A percentile compares a stretch with the other conserved stretches of the same genome.
phyloP scores from a whole-genome alignment of 2,113 vertebrate genomes.

The Platichthys flesus region DNA sequence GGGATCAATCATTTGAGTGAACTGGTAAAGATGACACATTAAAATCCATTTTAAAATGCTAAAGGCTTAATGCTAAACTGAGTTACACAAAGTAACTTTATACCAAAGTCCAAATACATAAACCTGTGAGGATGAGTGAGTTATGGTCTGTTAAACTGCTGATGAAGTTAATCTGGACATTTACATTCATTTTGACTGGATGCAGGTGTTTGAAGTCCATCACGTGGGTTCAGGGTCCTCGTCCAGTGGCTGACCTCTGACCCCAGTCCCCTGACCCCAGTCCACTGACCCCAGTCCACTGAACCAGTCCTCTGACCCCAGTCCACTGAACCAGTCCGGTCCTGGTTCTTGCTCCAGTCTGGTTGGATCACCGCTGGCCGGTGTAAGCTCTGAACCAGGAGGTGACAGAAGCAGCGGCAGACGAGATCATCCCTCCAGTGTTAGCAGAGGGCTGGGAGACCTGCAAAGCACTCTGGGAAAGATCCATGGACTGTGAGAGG shows the following conservation, averaged over 20 bases:
- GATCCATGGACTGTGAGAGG: slow-evolving; percentile 85
- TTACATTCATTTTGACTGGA: neutral
- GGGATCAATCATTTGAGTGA: neutral
- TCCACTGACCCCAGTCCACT: no score
- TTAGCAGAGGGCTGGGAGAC: slow-evolving; percentile 87
- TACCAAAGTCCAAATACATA: neutral
- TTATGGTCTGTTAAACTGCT: neutral
- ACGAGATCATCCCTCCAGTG: slow-evolving; percentile 96
- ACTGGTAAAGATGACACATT: no score
- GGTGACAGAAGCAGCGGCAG: slow-evolving; percentile 93
- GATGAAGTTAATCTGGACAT: neutral
- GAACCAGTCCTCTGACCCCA: neutral
- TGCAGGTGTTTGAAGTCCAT: neutral
- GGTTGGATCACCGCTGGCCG: slow-evolving; percentile 87
- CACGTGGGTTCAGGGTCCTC: neutral
- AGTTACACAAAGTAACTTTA: neutral
- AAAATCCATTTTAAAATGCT: neutral
- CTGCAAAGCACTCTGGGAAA: slow-evolving; percentile 93
- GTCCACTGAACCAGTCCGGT: neutral
- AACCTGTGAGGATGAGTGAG: neutral
- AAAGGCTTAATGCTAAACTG: neutral
- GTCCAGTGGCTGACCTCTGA: neutral
- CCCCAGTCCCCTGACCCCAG: neutral
- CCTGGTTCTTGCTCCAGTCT: neutral
- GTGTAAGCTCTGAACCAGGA: slow-evolving; percentile 96